Conservation (phyloP, 2,113 vertebrate genomes). For the Pogonocichla stellata region DNA sequence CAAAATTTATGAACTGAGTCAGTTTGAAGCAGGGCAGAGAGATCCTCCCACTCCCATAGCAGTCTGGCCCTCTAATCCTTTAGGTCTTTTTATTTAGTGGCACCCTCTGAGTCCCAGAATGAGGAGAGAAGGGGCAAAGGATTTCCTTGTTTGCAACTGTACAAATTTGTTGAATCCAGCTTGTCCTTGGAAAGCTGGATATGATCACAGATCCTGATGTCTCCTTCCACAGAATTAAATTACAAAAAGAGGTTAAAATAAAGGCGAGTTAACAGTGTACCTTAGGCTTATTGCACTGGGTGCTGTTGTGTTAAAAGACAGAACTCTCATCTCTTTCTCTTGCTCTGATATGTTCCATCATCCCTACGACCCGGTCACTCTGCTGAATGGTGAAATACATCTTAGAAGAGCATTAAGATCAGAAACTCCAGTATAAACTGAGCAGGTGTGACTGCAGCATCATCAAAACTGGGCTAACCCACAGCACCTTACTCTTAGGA, state of each 20-base stretch:
- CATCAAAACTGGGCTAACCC: neutral
- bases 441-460: neutral
- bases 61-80: accelerated
- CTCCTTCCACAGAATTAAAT: neutral
- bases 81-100: neutral
- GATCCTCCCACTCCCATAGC: neutral
- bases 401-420: neutral
- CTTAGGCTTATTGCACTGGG: neutral
- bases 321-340: neutral
- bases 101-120: neutral
- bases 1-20: neutral
- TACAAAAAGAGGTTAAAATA: neutral
- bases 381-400: neutral
- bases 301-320: neutral
- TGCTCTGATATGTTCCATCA: neutral
- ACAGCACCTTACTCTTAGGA: neutral
- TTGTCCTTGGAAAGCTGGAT: neutral
- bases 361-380: neutral
- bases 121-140: neutral
- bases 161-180: neutral
- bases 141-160: neutral
- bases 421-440: neutral
- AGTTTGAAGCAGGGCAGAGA: neutral
- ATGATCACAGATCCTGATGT: neutral
- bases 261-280: neutral